Evolutionary conservation across 1,140 invertebrate species (phyloP).

Genomic region (Nasonia vitripennis): DNA sequence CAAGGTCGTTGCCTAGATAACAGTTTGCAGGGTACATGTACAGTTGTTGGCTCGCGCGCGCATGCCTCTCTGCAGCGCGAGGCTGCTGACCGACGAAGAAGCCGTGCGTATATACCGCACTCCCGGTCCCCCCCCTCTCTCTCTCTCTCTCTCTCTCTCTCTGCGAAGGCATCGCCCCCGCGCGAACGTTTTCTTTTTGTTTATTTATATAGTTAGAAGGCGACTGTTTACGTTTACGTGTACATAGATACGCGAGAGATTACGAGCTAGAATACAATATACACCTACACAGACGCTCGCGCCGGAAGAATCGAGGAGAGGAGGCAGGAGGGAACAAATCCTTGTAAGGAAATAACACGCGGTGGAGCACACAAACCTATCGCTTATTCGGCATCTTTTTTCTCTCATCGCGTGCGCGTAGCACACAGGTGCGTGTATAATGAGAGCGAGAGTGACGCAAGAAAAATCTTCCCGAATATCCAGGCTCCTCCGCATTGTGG

Average conservation of each 20-base stretch:
- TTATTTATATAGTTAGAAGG: not conserved
- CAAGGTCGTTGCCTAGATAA: slow-evolving; percentile 71
- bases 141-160: not conserved
- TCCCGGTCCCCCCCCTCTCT: no score
- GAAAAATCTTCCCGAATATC: slow-evolving; percentile 1
- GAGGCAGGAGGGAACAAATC: not conserved
- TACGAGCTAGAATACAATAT: no score
- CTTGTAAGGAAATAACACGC: slow-evolving; percentile 14
- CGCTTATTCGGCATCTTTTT: not conserved
- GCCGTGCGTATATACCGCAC: not conserved
- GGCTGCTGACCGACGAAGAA: not conserved
- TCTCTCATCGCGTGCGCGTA: no score
- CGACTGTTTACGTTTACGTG: no score
- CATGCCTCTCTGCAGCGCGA: not conserved
- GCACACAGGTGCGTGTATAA: not conserved
- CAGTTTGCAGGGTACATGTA: slow-evolving; percentile 63
- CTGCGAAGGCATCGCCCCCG: not conserved
- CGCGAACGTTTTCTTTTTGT: not conserved
- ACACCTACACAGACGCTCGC: no score
- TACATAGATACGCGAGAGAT: no score
- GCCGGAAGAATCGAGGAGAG: not conserved
- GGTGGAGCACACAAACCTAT: not conserved
- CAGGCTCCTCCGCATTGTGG: slow-evolving; percentile 9
- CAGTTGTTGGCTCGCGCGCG: slow-evolving; percentile 63
- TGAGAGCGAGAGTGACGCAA: slow-evolving; percentile 4